Percentiles rank a stretch among this genome's conserved stretches.
Evolutionary conservation across 2,113 vertebrate species (phyloP).

Genomic region (Laticauda laticaudata): DNA sequence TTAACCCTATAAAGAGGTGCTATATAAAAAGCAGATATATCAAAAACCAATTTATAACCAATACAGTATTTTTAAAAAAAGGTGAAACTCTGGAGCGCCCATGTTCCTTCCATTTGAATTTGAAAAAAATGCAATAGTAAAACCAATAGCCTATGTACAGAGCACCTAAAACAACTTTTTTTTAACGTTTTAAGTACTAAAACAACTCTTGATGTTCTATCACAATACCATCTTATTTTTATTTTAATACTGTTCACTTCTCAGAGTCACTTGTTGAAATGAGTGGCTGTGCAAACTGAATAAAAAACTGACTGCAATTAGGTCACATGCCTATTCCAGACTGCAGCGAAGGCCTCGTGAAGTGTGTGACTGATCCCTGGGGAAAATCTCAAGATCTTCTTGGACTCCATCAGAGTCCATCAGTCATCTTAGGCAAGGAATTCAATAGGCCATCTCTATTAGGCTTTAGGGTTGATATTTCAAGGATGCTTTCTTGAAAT

Average conservation of each 20-base stretch:
- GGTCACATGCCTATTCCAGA: not conserved
- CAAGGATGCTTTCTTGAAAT: not conserved
- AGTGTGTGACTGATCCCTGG: not conserved
- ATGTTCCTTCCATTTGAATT: not conserved
- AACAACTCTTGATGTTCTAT: not conserved
- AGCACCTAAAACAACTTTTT: not conserved
- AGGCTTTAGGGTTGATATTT: not conserved
- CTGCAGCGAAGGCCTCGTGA: not conserved
- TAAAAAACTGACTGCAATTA: not conserved
- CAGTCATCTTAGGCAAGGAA: not conserved
- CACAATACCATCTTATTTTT: not conserved
- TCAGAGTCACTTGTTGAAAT: not conserved
- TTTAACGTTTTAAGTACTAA: not conserved
- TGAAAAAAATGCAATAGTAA: not conserved
- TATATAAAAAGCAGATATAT: not conserved
- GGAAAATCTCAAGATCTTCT: not conserved
- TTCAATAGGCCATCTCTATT: not conserved
- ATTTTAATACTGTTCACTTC: not conserved
- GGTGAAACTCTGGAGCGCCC: not conserved
- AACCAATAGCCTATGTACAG: not conserved
- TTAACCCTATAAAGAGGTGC: not conserved
- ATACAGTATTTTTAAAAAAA: not conserved
- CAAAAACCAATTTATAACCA: not conserved
- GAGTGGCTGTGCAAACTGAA: not conserved
- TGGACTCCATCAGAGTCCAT: not conserved